Percentiles rank a stretch among this genome's conserved stretches.
Evolutionary conservation across 2,888 invertebrate species (phyloP).

Genomic region (Spilarctia lutea): DNA sequence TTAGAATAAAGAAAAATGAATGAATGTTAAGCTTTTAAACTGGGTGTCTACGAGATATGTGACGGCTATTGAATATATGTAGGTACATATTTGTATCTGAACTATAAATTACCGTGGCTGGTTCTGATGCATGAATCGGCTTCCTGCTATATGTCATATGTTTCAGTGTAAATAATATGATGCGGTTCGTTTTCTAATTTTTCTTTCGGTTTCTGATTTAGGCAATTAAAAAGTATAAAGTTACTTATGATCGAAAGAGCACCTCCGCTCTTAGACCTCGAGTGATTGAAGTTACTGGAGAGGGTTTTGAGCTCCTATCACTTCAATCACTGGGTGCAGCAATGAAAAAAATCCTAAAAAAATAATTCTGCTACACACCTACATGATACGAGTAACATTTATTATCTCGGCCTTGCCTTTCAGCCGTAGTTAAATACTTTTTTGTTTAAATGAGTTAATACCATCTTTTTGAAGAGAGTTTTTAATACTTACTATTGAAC

Average conservation of each 20-base stretch:
- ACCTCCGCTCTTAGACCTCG: too few species aligned
- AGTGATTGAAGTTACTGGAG: too few species aligned
- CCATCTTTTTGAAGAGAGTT: background rate
- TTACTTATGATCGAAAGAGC: too few species aligned
- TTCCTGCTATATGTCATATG: too few species aligned
- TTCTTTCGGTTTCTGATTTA: too few species aligned
- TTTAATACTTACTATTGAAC: background rate
- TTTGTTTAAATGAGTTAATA: background rate
- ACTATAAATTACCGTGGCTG: background rate
- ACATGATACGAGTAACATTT: too few species aligned
- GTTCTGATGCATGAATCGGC: background rate
- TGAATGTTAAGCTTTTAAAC: too few species aligned
- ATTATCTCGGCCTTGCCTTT: background rate
- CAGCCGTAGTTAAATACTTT: background rate
- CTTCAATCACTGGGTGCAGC: background rate
- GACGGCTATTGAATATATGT: background rate
- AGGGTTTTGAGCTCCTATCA: too few species aligned
- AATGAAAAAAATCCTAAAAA: background rate
- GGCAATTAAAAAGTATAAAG: too few species aligned
- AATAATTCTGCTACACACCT: background rate
- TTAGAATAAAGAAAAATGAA: too few species aligned
- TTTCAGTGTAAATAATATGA: background rate
- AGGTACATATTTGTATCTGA: background rate
- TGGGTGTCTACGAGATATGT: too few species aligned
- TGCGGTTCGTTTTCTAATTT: background rate